Evolutionary conservation across 2,888 invertebrate genomes (phyloP), one percentile per base, ranked within the genome.

Genomic region (Dynastes tityus): DNA sequence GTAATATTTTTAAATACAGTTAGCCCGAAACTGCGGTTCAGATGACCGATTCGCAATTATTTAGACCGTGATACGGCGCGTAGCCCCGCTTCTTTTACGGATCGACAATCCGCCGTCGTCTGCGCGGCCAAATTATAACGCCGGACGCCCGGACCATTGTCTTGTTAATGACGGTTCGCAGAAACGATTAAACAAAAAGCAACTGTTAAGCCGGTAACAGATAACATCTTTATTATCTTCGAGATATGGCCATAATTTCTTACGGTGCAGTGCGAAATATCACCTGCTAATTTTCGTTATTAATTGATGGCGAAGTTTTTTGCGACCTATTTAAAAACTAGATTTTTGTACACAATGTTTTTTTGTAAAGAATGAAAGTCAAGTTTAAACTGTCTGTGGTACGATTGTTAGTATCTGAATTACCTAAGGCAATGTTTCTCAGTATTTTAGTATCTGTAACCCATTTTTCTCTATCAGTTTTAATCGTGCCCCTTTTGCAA

Each of bases 51-150:
- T 45, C 73, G 58, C 22, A 73, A 58, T 37, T 73, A 73, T 73
- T 73, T 51, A 73, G 73, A 73, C 73, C 73, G 73, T 73, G 73
- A 73, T 73, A 51, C 40, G 37, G 40, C n/a, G 32, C 73, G 73
- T 73, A 73, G 73, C 40, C 55, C 58, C 73, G 73, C 58, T 73
- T 73, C 61, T 73, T 73, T 73, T 40, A 73, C 58, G 73, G 73
- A 61, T 40, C 73, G 73, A 58, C 73, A 58, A 55, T 37, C 40
- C 58, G 55, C 73, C 27, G 68, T 29, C 51, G 51, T 32, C 32
- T 37, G 70, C 51, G 32, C 70, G n/a, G 13, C 70, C 70, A 22
- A 73, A 73, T 58, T 73, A 58, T 73, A 58, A 9, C 58, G 73
- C 16, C 40, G 58, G 58, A 73, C 73, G 58, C 73, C 73, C 37